These are phyloP conservation scores for Eurytemora carolleeae DNA, from an alignment of 1,140 invertebrate genomes.

Conservation along the genomic window DNA sequence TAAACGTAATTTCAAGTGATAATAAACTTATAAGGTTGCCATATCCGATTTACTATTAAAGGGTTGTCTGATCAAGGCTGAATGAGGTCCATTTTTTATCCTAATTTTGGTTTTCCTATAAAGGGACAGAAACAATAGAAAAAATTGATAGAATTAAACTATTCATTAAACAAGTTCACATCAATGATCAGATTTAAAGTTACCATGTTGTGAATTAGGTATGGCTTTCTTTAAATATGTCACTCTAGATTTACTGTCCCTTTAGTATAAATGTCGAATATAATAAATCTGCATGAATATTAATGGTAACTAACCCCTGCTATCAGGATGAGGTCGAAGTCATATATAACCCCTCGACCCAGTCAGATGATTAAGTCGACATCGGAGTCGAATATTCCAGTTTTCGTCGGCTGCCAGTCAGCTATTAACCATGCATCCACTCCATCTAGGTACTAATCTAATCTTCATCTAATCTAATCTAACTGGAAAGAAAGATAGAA, in stretches of 20 bases:
- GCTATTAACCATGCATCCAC: not conserved
- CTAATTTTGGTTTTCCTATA: no score
- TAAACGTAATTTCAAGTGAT: no score
- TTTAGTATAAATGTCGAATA: not conserved
- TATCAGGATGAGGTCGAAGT: slow-evolving; percentile 14
- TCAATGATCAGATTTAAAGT: not conserved
- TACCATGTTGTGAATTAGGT: not conserved
- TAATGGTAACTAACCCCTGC: not conserved
- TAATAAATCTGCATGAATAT: not conserved
- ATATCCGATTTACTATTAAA: no score
- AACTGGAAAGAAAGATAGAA: no score
- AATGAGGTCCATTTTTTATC: no score
- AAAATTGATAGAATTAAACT: not conserved
- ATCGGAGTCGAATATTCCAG: slow-evolving; percentile 14
- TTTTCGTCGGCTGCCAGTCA: slow-evolving; percentile 14
- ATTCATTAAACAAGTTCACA: not conserved
- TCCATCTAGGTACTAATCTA: not conserved
- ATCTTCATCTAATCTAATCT: no score
- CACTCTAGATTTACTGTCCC: not conserved
- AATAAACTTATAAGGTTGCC: no score
- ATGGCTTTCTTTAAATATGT: not conserved
- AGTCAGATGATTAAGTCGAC: slow-evolving; percentile 11
- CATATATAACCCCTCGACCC: slow-evolving; percentile 14
- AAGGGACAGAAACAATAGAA: no score
- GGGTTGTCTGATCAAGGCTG: no score